Percentiles rank a stretch among this genome's conserved stretches.
Evolutionary conservation across 2,113 vertebrate genomes (phyloP).

Genomic region (Heloderma charlesbogerti): DNA sequence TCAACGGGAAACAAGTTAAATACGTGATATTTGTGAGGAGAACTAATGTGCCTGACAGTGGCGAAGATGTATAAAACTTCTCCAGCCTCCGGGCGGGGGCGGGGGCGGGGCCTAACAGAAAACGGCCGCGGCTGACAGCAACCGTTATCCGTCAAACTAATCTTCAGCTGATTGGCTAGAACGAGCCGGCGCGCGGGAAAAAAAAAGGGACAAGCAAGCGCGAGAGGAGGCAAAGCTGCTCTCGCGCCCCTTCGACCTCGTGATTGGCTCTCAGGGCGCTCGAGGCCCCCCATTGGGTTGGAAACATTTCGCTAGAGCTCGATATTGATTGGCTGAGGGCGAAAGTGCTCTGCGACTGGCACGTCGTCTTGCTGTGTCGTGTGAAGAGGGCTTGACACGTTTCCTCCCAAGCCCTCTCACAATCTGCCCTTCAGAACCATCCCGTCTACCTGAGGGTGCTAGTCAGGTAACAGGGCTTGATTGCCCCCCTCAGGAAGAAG

Average conservation of each 20-base stretch:
- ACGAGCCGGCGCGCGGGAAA: background rate
- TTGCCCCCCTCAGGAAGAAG: background rate
- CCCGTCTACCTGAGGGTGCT: background rate
- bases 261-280: background rate
- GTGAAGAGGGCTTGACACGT: background rate
- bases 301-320: rapidly evolving
- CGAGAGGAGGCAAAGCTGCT: background rate
- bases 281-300: slow-evolving; percentile 1
- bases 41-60: background rate
- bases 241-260: rapidly evolving
- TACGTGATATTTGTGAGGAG: background rate
- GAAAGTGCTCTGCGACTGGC: background rate
- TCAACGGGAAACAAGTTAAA: too few relatives aligned
- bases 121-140: background rate
- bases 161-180: background rate
- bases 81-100: rapidly evolving
- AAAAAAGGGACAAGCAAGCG: rapidly evolving
- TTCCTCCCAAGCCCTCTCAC: background rate
- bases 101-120: too few relatives aligned
- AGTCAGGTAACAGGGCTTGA: background rate
- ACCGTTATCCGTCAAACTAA: background rate
- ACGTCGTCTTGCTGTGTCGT: rapidly evolving
- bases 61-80: background rate
- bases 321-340: slow-evolving; percentile 14
- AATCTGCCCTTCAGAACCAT: background rate